Evolutionary conservation across 1,140 invertebrate species (phyloP), one percentile per base, ranked within the genome.

Genomic region (Arion vulgaris): DNA sequence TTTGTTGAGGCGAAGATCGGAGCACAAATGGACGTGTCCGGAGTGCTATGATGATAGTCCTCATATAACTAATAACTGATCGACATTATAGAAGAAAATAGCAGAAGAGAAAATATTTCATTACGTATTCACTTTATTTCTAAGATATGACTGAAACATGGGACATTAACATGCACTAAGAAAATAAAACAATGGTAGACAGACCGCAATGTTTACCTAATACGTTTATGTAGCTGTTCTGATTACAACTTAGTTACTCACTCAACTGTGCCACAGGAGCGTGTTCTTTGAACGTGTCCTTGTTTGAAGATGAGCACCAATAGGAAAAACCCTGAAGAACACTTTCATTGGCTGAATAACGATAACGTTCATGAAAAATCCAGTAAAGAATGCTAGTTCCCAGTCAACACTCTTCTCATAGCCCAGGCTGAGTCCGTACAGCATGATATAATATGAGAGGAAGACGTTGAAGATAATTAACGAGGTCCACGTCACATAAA

Each of bases 391-490:
- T 19, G 86, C 83, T 1, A 86, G 17, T 0, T 86, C 62, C 87
- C 87, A 90, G 28, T 88, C 81, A 15, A 88, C 69, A 82, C 85
- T 87, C 39, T 80, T 83, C 72, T 86, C 77, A 62, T 85, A 85
- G 26, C 88, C 89, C 66, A 86, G 85, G 68, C 85, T 86, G 0
- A 89, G 84, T 11, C 88, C 88, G 45, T 89, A 90, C 39, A 90
- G 76, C 85, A 89, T 88, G 36, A 88, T 80, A 75, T 88, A 87
- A 79, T 85, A 88, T 0, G 89, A 85, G 17, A 78, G 81, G 28
- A 83, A 45, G 9, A 88, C 7, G 19, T 84, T 81, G 15, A 73
- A 66, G 0, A 69, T 11, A 0, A 87, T 13, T 17, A 83, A 66
- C 28, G 88, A 15, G 2, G 78, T 82, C 87, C 87, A 90, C 34